Conservation (phyloP, 2,797 vertebrate species). For the Channa striata region DNA sequence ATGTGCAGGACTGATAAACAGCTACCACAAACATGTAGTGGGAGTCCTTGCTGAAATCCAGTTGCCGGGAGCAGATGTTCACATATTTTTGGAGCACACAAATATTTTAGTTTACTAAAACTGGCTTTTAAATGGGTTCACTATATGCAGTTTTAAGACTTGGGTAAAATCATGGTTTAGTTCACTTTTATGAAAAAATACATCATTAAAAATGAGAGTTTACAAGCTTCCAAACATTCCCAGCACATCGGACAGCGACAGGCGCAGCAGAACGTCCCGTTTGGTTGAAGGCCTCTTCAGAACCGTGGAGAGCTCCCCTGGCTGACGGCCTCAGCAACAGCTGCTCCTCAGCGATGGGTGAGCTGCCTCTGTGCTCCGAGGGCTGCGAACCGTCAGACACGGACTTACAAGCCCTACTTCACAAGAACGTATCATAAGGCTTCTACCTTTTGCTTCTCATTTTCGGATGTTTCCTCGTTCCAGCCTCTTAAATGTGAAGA, state of each 20-base stretch:
- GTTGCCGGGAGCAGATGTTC: no score
- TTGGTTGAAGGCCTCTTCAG: slow-evolving; percentile 41
- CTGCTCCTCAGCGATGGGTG: slow-evolving; percentile 34
- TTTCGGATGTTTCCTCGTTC: neutral
- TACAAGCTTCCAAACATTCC: slow-evolving; percentile 20
- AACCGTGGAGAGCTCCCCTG: slow-evolving; percentile 61
- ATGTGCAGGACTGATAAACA: no score
- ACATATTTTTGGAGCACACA: no score
- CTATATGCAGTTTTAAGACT: no score
- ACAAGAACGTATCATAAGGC: slow-evolving; percentile 6
- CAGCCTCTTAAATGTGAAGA: neutral
- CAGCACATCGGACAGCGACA: slow-evolving; percentile 54
- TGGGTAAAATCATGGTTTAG: no score
- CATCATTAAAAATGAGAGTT: no score
- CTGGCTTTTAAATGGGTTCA: no score
- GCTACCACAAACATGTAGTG: no score
- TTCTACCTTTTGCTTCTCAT: neutral
- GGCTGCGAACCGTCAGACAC: slow-evolving; percentile 24
- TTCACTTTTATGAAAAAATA: no score
- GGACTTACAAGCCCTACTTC: slow-evolving; percentile 1
- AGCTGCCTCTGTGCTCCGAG: slow-evolving; percentile 17
- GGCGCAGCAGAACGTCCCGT: neutral
- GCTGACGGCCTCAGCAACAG: slow-evolving; percentile 15
- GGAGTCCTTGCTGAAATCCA: no score
- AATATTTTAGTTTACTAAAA: no score